Base-by-base conservation (phyloP, 2,888 invertebrate species). In the Liopterus haemorrhoidalis region DNA sequence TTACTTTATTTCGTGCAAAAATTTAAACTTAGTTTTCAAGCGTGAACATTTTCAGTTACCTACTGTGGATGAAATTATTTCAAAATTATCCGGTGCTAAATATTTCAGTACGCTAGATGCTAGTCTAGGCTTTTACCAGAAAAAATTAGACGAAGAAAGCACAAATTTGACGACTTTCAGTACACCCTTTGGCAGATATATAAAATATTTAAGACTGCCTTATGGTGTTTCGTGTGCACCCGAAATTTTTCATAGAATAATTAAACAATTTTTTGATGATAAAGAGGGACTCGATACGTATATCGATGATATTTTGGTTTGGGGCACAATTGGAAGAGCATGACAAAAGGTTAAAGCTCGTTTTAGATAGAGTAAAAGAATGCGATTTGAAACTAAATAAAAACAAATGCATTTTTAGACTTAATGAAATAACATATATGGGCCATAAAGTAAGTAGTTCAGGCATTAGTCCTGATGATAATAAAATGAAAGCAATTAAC, bases 121-220 rank as follows among this genome's bases (percentile, higher is more conserved):
- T n/a, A n/a, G n/a, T n/a, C n/a, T n/a, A n/a, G n/a, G n/a, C n/a
- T 46, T 51, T 49, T 57, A 51, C 50, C 53, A 57, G 30, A 50
- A 59, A 0, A 44, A 42, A 46, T 41, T 62, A 1, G 46, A 47
- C 5, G 54, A 56, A 16, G 41, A 49, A 35, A 57, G 56, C 20
- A 50, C 57, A 5, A 40, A 56, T 8, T 43, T 55, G 6, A 55
- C 56, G 3, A 58, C 57, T 1, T 59, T 62, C 40, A 52, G 52
- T 28, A 60, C 58, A 1, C 57, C 55, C 1, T 56, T 60, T 36
- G 61, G 59, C 4, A 42, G 59, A 31, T 62, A 57, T 37, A n/a
- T n/a, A n/a, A 55, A 48, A 38, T 61, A 55, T 41, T 21, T 51
- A 22, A 32, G n/a, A n/a, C n/a, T n/a, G n/a, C n/a, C n/a, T n/a